These are phyloP conservation scores for Podabrus alpinus DNA, from an alignment of 2,888 invertebrate species.

Conservation along the genomic window DNA sequence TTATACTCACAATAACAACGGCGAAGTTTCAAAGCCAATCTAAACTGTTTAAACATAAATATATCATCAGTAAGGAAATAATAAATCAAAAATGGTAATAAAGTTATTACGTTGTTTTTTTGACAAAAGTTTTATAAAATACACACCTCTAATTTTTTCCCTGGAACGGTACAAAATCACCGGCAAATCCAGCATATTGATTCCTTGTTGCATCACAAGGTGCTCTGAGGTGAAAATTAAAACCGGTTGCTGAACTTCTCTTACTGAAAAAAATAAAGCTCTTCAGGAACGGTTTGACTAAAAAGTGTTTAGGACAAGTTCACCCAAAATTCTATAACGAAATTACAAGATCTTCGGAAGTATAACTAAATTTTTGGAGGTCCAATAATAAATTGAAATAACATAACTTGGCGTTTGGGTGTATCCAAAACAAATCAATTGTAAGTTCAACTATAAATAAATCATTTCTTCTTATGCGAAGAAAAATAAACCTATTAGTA, in stretches of 20 bases:
- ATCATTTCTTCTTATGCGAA: not conserved
- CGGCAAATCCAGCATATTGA: conserved; percentile 70
- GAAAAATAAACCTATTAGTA: not conserved
- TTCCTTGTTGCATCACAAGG: conserved; percentile 68
- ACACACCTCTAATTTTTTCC: conserved; percentile 56
- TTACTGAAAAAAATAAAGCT: conserved; percentile 57
- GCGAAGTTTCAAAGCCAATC: not conserved
- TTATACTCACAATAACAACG: not conserved
- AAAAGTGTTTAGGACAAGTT: too few relatives aligned
- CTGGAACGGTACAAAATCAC: conserved; percentile 66
- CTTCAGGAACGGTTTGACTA: too few relatives aligned
- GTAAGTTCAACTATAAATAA: not conserved
- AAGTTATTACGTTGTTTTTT: not conserved
- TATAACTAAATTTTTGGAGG: too few relatives aligned
- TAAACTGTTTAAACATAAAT: not conserved
- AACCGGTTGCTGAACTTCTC: conserved; percentile 69
- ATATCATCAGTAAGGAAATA: not conserved
- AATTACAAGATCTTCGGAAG: too few relatives aligned
- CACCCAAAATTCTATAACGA: too few relatives aligned
- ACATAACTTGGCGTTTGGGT: not conserved
- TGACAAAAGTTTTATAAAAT: not conserved
- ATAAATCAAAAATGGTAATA: not conserved
- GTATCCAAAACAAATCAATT: not conserved
- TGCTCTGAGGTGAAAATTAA: conserved; percentile 73
- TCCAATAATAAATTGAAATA: too few relatives aligned